Evolutionary conservation across 2,888 invertebrate genomes (phyloP), one percentile per base, ranked within the genome.

Genomic region (Sminthurides aquaticus): DNA sequence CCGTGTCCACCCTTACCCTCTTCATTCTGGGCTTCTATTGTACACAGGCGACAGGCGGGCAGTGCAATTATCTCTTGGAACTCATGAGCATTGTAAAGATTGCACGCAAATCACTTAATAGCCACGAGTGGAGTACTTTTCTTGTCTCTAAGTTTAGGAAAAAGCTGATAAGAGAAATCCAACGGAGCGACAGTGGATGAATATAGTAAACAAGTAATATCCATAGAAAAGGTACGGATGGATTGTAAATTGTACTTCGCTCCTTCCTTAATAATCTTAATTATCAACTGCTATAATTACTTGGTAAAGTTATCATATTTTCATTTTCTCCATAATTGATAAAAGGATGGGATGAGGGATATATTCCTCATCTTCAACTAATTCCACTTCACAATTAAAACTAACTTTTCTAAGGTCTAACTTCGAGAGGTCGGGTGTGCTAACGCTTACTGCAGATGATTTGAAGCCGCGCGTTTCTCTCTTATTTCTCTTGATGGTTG

Each of bases 301-400:
- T 34, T 34, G 43, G 43, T 34, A 15, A 34, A 5, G 43, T 15
- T 34, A 34, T 25, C 26, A 64, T 11, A 61, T 57, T 60, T 64
- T 63, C 56, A 73, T 52, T 59, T 70, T 72, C 29, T 69, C 64
- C 18, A 74, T 63, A 24, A 74, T 70, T 11, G 68, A 67, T 48
- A 70, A 66, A 11, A 74, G 68, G 26, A 74, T 74, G n/a, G 74
- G 72, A 65, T 74, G 74, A 0, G 74, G 74, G 20, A 74, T 72
- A 56, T 74, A 74, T 29, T 74, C 74, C 26, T 74, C 74, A 57
- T 72, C 68, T 49, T 73, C 71, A 0, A 71, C 70, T 20, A 74
- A 62, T 8, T 72, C 72, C 15, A 74, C 74, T 62, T 74, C 70
- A 56, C 74, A 74, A 58, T 74, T 72, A 48, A 72, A 74, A 64